Conservation (phyloP, 2,888 invertebrate genomes). For the Argyra leucocephala region DNA sequence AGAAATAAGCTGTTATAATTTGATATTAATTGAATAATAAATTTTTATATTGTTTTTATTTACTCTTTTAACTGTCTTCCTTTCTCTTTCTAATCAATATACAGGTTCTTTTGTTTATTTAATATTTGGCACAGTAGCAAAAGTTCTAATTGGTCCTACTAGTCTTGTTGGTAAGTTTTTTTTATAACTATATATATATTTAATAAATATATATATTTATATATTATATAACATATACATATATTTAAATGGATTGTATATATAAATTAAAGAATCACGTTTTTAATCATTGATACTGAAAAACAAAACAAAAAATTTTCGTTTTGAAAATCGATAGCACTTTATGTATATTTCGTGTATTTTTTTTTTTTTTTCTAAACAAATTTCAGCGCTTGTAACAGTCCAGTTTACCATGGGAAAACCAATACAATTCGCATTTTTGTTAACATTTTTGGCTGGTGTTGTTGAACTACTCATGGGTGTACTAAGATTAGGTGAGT, state of each 20-base stretch:
- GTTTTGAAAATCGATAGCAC: too few relatives aligned
- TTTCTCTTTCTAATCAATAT: slow-evolving; percentile 12
- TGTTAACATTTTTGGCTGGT: slow-evolving; percentile 70
- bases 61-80: background rate
- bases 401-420: slow-evolving; percentile 62
- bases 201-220: too few relatives aligned
- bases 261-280: too few relatives aligned
- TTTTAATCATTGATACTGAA: too few relatives aligned
- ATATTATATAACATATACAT: too few relatives aligned
- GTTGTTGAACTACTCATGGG: slow-evolving; percentile 72
- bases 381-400: slow-evolving; percentile 56
- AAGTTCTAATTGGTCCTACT: slow-evolving; percentile 82
- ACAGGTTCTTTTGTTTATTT: slow-evolving; percentile 72
- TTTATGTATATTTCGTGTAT: too few relatives aligned
- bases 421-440: slow-evolving; percentile 62
- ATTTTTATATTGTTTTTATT: background rate
- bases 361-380: background rate
- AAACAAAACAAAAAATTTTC: too few relatives aligned
- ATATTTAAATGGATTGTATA: too few relatives aligned
- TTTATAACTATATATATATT: too few relatives aligned
- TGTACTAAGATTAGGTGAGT: slow-evolving; percentile 61
- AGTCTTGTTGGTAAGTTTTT: slow-evolving; percentile 52
- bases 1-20: background rate
- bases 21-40: background rate
- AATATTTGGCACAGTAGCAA: slow-evolving; percentile 74